A percentile compares a stretch with the other conserved stretches of the same genome.
Conservation (phyloP, 2,888 invertebrate species). For the Ernsta delagoae region DNA sequence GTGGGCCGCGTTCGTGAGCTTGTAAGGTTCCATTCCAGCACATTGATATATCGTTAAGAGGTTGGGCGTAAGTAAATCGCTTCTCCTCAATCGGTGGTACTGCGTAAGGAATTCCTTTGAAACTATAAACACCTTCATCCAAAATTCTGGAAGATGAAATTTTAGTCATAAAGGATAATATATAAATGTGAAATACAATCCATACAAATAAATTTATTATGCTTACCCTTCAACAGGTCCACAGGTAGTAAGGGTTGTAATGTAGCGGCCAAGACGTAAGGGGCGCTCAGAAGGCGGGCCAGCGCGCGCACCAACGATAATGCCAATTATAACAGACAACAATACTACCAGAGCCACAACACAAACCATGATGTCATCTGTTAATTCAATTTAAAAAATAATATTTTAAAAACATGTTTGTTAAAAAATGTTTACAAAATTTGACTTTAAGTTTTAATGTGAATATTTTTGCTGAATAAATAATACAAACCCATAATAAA, state of each 20-base stretch:
- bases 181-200: no score
- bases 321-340: constrained; percentile 86
- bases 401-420: not conserved
- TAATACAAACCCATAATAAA: constrained; percentile 85
- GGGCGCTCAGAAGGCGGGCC: constrained; percentile 84
- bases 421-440: not conserved
- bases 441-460: no score
- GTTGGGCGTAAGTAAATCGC: constrained; percentile 89
- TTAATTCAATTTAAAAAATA: not conserved
- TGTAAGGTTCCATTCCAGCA: constrained; percentile 92
- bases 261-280: constrained; percentile 89
- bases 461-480: no score
- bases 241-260: constrained; percentile 90
- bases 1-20: constrained; percentile 87
- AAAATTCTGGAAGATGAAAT: constrained; percentile 80
- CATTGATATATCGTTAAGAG: constrained; percentile 87
- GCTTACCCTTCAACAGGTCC: constrained; percentile 91
- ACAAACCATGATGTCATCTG: constrained; percentile 84
- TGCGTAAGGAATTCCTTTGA: constrained; percentile 93
- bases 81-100: constrained; percentile 88
- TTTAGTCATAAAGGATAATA: not conserved
- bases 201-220: constrained; percentile 35
- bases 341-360: constrained; percentile 86
- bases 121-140: constrained; percentile 91
- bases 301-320: constrained; percentile 83